Evolutionary conservation across 2,797 vertebrate genomes (phyloP).

Genomic region (Pseudochaenichthys georgianus): DNA sequence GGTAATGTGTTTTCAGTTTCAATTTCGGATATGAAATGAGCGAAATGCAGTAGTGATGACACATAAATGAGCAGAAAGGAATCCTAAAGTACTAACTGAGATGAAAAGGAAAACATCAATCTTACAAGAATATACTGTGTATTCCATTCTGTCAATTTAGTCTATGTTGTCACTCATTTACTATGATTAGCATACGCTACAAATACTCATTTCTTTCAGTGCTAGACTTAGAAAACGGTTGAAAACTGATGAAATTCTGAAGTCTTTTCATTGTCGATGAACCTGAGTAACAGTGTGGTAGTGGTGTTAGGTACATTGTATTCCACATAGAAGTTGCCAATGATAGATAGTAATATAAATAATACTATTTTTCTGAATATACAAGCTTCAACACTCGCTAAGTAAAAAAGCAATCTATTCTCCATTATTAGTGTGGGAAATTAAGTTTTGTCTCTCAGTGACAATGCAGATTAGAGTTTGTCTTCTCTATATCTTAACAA

Average conservation of each 20-base stretch:
- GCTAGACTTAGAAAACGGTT: not conserved
- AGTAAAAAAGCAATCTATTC: slow-evolving; percentile 22
- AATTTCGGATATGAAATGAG: slow-evolving; percentile 9
- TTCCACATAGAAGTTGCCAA: not conserved
- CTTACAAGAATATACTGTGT: not conserved
- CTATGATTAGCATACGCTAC: slow-evolving; percentile 9
- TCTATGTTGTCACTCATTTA: not conserved
- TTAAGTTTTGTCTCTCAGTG: not conserved
- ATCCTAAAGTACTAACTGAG: slow-evolving; percentile 6
- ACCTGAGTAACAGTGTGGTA: slow-evolving; percentile 1
- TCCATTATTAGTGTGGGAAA: slow-evolving; percentile 2
- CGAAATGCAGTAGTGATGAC: not conserved
- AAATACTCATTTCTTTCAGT: slow-evolving; percentile 10
- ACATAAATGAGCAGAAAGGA: slow-evolving; percentile 1
- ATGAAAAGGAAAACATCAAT: slow-evolving; percentile 9
- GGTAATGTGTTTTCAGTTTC: slow-evolving; percentile 14
- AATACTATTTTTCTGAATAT: not conserved
- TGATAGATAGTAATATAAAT: slow-evolving; percentile 6
- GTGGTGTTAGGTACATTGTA: not conserved
- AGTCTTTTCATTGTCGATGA: not conserved
- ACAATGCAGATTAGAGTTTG: slow-evolving; percentile 1
- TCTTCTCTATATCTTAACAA: not conserved
- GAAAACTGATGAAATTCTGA: slow-evolving; percentile 5
- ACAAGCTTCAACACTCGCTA: not conserved
- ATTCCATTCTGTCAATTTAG: slow-evolving; percentile 3